A percentile compares a stretch with the other conserved stretches of the same genome.
Conservation (phyloP, 2,797 vertebrate genomes). For the Leptodactylus fallax region DNA sequence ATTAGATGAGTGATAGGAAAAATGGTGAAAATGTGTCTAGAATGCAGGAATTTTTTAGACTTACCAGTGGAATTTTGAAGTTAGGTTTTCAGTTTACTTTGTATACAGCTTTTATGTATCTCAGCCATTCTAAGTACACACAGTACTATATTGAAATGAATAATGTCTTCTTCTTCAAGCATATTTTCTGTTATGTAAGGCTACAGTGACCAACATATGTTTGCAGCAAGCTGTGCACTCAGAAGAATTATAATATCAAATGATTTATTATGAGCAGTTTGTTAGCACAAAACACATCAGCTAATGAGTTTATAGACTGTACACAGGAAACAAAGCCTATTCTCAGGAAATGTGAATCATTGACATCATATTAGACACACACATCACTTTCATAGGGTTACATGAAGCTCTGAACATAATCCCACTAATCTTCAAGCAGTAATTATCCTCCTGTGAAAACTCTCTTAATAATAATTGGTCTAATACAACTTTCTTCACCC, state of each 20-base stretch:
- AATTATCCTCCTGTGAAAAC: constrained; percentile 5
- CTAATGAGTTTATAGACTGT: not conserved
- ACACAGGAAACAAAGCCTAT: not conserved
- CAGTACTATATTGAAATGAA: not conserved
- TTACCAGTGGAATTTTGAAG: not conserved
- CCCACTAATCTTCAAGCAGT: not conserved
- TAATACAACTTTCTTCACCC: not conserved
- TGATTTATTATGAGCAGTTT: constrained; percentile 28
- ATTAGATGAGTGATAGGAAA: not conserved
- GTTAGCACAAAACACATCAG: constrained; percentile 16
- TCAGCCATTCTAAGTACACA: not conserved
- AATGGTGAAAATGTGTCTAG: no score
- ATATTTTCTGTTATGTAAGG: constrained; percentile 23
- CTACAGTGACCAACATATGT: constrained; percentile 31
- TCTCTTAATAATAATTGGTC: not conserved
- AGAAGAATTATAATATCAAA: constrained; percentile 27
- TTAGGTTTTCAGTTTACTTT: not conserved
- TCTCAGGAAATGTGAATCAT: not conserved
- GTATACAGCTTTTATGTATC: not conserved
- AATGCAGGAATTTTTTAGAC: not conserved
- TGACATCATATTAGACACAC: not conserved
- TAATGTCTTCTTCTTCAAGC: not conserved
- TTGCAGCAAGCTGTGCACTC: constrained; percentile 14
- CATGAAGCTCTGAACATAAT: not conserved
- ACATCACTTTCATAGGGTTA: not conserved